Conservation (phyloP, 2,113 vertebrate species). For the Leptocoma aspasia region DNA sequence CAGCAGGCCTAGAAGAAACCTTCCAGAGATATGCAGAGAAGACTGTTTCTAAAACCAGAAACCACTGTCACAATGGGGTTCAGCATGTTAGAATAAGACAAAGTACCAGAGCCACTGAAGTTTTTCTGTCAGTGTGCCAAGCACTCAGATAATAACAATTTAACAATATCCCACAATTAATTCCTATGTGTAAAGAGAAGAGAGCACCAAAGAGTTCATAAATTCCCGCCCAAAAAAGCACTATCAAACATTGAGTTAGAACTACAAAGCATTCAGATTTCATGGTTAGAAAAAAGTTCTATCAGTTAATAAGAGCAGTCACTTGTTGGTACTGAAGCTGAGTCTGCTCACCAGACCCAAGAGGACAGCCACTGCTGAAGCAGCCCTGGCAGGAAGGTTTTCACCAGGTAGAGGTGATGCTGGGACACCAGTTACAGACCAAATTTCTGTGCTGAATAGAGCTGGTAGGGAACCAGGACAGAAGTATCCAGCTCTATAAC, state of each 20-base stretch:
- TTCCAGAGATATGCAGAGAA: neutral
- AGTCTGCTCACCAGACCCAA: neutral
- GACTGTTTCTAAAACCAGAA: neutral
- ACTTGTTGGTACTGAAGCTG: neutral
- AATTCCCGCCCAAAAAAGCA: neutral
- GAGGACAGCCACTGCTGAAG: neutral
- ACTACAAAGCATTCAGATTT: neutral
- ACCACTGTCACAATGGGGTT: neutral
- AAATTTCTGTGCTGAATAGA: neutral
- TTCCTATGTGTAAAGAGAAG: neutral
- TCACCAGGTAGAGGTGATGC: neutral
- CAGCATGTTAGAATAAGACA: neutral
- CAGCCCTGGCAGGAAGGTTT: accelerated
- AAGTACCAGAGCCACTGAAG: neutral
- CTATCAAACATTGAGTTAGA: neutral
- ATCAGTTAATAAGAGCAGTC: neutral
- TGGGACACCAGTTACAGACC: neutral
- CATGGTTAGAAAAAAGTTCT: neutral
- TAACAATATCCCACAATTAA: neutral
- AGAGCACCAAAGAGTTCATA: neutral
- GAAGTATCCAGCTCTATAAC: neutral
- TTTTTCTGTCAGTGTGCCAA: neutral
- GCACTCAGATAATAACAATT: neutral
- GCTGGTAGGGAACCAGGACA: neutral
- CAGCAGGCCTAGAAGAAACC: neutral